Evolutionary conservation across 1,140 invertebrate genomes (phyloP), one percentile per base, ranked within the genome.

Genomic region (Lasioglossum albipes): DNA sequence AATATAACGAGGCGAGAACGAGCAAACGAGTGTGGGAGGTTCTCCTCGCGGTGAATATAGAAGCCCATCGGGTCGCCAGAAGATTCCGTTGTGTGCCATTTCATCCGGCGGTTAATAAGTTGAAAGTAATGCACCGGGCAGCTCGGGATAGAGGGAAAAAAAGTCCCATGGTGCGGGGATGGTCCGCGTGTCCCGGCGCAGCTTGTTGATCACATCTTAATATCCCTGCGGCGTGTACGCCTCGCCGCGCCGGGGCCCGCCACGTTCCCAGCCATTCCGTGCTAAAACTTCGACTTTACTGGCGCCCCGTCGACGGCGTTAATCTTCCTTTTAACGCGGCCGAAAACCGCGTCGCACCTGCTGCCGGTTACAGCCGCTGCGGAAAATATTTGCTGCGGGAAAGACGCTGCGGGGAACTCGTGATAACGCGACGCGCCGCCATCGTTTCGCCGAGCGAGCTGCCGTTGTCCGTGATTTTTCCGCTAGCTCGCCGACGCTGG

Each of bases 161-260:
- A n/a, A 57, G 20, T 7, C 20, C 20, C 0, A 7, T 0, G 52
- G 57, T 59, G 20, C 12, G 57, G n/a, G n/a, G 57, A 7, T 59
- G 13, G 65, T 59, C 64, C 27, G 49, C 49, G 64, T 71, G 73
- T 70, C 62, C 67, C 45, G 9, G 57, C 80, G 64, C 45, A 22
- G 54, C 62, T 31, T 79, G 83, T 85, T 85, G 84, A 85, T 85
- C 83, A 75, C 78, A 80, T 85, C 84, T 84, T 85, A 77, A 85
- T 85, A 79, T 81, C 68, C 82, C 20, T 61, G 49, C 1, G 45
- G 61, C 36, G 59, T 73, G 41, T 61, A 77, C 49, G 41, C 31
- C 20, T 41, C 13, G 20, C 7, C 49, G 66, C 13, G 20, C 7
- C 49, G 66, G 66, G 61, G 54, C 62, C n/a, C 45, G 49, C 73